These are phyloP conservation scores for Oligia latruncula DNA, from an alignment of 2,888 invertebrate genomes.

Conservation along the genomic window DNA sequence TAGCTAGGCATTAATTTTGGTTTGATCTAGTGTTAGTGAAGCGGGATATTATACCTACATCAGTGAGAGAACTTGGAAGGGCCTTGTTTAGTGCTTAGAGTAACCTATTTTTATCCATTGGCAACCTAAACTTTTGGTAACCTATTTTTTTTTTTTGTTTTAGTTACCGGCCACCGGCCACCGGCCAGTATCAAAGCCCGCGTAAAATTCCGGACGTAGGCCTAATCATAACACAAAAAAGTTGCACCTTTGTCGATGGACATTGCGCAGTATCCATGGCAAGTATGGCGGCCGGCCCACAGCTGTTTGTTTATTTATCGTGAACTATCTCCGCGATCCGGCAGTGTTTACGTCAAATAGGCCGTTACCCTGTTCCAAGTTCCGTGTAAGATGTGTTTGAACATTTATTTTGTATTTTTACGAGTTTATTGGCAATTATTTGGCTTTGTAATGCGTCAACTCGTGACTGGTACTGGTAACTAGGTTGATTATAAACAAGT, in stretches of 20 bases:
- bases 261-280: conserved; percentile 51
- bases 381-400: conserved; percentile 37
- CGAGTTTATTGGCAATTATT: conserved; percentile 53
- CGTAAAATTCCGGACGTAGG: conserved; percentile 20
- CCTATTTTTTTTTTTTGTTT: neutral
- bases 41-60: neutral
- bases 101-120: neutral
- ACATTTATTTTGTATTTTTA: conserved; percentile 53
- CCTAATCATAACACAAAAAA: conserved; percentile 44
- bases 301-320: conserved; percentile 56
- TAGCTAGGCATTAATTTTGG: neutral
- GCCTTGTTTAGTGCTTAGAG: neutral
- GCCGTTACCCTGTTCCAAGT: conserved; percentile 53
- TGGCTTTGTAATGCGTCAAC: conserved; percentile 15
- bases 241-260: conserved; percentile 58
- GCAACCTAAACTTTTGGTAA: neutral
- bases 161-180: conserved; percentile 4
- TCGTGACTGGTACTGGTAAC: neutral
- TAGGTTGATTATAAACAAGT: conserved; percentile 4
- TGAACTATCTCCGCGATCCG: conserved; percentile 56
- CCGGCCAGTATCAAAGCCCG: conserved; percentile 28
- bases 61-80: neutral
- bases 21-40: neutral
- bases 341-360: conserved; percentile 62
- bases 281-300: conserved; percentile 45